phyloP scores from a whole-genome alignment of 2,113 vertebrate species.

The Poicephalus meyeri region DNA sequence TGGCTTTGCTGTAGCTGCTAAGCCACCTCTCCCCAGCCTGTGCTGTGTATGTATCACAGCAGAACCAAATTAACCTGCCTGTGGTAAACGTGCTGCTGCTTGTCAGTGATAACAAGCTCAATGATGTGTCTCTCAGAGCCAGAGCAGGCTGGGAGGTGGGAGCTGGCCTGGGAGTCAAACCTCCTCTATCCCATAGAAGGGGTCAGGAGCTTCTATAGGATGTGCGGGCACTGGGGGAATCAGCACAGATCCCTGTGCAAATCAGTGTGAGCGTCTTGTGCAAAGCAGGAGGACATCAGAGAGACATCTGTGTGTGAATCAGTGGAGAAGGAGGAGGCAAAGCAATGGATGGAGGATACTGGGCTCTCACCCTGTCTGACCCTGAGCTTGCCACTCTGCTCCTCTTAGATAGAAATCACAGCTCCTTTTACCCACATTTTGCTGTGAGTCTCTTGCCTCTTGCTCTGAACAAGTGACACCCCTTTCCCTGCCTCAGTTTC shows the following conservation, averaged over 20 bases:
- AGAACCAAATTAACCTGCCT: accelerated
- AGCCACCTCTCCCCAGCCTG: not conserved
- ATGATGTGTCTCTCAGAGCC: not conserved
- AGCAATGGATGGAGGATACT: not conserved
- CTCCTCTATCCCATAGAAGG: accelerated
- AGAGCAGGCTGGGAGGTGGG: not conserved
- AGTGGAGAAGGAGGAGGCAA: not conserved
- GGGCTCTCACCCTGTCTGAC: not conserved
- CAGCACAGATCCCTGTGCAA: accelerated
- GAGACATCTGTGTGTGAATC: not conserved
- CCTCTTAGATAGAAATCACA: not conserved
- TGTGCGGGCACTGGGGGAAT: not conserved
- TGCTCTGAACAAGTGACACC: not conserved
- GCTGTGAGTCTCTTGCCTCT: not conserved
- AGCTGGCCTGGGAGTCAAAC: not conserved
- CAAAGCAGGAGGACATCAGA: not conserved
- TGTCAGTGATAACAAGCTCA: not conserved
- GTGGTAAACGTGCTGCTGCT: not conserved
- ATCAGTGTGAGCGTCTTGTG: not conserved
- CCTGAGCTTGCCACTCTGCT: not conserved
- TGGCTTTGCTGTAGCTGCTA: not conserved
- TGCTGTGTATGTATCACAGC: not conserved
- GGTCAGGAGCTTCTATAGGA: not conserved
- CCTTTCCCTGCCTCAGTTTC: not conserved
- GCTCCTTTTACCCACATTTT: not conserved